phyloP scores from a whole-genome alignment of 2,888 invertebrate species.

The Exephanes ischioxanthus region DNA sequence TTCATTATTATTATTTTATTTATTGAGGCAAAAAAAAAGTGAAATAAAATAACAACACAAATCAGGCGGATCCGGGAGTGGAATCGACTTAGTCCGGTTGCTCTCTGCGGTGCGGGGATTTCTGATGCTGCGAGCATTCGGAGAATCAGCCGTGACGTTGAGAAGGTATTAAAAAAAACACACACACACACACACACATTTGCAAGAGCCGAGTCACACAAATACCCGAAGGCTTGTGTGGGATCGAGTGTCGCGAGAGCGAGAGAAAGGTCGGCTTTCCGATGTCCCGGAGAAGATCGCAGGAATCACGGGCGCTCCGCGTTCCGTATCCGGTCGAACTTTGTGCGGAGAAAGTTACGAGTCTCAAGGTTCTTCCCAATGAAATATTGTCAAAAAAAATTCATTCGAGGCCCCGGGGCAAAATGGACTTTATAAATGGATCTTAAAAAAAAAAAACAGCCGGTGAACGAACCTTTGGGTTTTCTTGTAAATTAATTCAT shows the following conservation, averaged over 20 bases:
- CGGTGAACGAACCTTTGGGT: conserved; percentile 5
- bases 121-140: conserved; percentile 24
- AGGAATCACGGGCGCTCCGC: conserved; percentile 25
- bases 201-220: conserved; percentile 11
- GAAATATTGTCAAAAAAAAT: neutral
- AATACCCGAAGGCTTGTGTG: neutral
- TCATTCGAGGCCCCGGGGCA: too few species aligned
- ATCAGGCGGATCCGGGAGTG: conserved; percentile 26
- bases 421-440: too few species aligned
- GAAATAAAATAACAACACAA: neutral
- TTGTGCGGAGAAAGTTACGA: conserved; percentile 49
- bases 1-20: conserved; percentile 11
- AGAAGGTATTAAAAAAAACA: neutral
- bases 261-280: conserved; percentile 63
- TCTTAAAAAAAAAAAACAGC: too few species aligned
- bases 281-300: conserved; percentile 47
- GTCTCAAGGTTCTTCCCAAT: neutral
- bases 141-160: conserved; percentile 18
- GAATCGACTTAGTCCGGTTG: neutral
- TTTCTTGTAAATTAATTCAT: conserved; percentile 12
- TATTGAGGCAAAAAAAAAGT: neutral
- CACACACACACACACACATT: neutral
- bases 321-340: conserved; percentile 56
- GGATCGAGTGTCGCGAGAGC: neutral
- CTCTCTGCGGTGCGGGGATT: conserved; percentile 12